A percentile compares a stretch with the other conserved stretches of the same genome.
These are phyloP conservation scores for Hoplostethus atlanticus DNA, from an alignment of 2,797 vertebrate genomes.

Conservation along the genomic window DNA sequence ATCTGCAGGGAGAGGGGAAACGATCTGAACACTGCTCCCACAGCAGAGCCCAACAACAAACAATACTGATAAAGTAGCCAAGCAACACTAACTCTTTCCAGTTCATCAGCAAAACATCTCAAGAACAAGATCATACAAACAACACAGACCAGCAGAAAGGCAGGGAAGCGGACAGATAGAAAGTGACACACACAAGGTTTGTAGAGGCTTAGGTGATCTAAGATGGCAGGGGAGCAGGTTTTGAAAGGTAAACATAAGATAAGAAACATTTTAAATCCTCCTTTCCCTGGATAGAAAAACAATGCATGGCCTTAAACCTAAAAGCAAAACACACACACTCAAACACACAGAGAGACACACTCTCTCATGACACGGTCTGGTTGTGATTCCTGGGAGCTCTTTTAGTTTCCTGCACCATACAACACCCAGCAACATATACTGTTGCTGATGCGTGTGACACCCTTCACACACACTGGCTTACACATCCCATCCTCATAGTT, in stretches of 20 bases:
- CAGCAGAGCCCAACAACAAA: not conserved
- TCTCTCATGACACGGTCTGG: no score
- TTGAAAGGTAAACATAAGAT: not conserved
- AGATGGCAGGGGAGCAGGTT: not conserved
- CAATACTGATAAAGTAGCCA: not conserved
- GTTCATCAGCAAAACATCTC: not conserved
- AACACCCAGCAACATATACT: not conserved
- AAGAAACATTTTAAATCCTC: no score
- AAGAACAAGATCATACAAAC: not conserved
- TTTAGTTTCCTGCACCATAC: not conserved
- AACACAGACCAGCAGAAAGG: slow-evolving; percentile 9
- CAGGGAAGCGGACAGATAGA: not conserved
- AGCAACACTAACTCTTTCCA: not conserved
- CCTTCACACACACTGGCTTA: not conserved
- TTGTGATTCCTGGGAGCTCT: no score
- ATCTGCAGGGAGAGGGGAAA: not conserved
- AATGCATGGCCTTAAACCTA: not conserved
- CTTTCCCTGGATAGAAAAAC: not conserved
- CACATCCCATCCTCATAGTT: not conserved
- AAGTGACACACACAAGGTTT: not conserved
- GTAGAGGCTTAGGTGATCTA: not conserved
- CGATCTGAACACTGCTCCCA: not conserved
- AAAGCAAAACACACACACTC: not conserved
- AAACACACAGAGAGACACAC: not conserved
- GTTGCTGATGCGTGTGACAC: not conserved